phyloP scores from a whole-genome alignment of 2,888 invertebrate species.

The Folsomia candida region DNA sequence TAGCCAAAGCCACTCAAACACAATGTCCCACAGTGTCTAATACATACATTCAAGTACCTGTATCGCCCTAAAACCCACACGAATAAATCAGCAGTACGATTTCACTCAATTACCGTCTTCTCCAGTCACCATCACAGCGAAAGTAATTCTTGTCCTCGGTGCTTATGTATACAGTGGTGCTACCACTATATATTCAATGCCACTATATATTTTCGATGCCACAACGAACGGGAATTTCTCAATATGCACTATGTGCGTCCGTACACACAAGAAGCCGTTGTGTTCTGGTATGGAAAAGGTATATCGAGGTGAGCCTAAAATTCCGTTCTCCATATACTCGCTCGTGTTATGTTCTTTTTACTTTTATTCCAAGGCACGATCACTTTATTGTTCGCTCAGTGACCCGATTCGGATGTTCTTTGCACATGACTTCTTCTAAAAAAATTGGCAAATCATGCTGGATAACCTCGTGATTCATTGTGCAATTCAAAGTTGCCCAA shows the following conservation, averaged over 20 bases:
- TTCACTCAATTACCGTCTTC: background rate
- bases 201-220: no score
- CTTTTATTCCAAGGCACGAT: background rate
- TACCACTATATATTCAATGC: background rate
- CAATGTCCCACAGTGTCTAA: background rate
- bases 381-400: conserved; percentile 2
- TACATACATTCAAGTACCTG: no score
- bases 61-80: background rate
- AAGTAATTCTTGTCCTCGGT: background rate
- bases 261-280: no score
- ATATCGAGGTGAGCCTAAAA: background rate
- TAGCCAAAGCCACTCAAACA: background rate
- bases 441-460: conserved; percentile 7
- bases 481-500: background rate
- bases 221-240: background rate
- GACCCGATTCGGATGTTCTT: conserved; percentile 9
- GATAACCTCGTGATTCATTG: conserved; percentile 12
- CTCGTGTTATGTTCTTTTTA: background rate
- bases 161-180: background rate
- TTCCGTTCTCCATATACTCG: background rate
- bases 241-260: no score
- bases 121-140: background rate
- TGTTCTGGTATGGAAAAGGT: background rate
- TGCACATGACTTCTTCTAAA: background rate
- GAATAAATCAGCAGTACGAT: background rate